These are phyloP conservation scores for Tachycineta bicolor DNA, from an alignment of 2,113 vertebrate genomes.

Conservation along the genomic window DNA sequence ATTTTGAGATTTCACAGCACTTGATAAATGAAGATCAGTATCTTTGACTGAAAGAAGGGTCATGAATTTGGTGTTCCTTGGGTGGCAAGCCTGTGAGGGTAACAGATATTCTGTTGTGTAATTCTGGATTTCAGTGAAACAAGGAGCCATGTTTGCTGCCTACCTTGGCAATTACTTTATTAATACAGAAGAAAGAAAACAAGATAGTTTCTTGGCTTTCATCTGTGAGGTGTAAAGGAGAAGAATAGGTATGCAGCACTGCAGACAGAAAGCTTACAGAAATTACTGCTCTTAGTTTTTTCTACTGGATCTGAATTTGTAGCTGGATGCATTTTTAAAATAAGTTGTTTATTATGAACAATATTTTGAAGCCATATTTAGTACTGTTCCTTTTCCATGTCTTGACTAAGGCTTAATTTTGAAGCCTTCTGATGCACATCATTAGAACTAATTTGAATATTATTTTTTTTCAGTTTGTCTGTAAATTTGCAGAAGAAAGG, in stretches of 20 bases:
- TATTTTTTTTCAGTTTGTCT: neutral
- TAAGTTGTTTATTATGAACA: neutral
- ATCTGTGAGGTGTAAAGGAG: neutral
- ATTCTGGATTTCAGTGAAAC: neutral
- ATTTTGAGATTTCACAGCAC: neutral
- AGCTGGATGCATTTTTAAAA: neutral
- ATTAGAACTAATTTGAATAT: neutral
- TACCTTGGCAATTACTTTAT: neutral
- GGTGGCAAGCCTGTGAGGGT: neutral
- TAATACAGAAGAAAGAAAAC: neutral
- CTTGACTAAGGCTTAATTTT: neutral
- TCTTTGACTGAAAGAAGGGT: neutral
- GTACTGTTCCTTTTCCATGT: neutral
- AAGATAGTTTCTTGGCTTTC: neutral
- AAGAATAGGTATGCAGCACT: neutral
- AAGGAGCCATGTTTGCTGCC: neutral
- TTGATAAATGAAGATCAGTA: neutral
- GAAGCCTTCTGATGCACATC: neutral
- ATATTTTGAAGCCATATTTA: neutral
- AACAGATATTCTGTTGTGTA: neutral
- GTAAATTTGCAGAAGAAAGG: conserved; percentile 8
- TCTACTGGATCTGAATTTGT: neutral
- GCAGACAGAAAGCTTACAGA: neutral
- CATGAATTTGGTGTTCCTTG: neutral
- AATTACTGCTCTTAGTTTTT: neutral